Conservation (phyloP, 92 coral and sea anemone species). For the Actinernus sp. region DNA sequence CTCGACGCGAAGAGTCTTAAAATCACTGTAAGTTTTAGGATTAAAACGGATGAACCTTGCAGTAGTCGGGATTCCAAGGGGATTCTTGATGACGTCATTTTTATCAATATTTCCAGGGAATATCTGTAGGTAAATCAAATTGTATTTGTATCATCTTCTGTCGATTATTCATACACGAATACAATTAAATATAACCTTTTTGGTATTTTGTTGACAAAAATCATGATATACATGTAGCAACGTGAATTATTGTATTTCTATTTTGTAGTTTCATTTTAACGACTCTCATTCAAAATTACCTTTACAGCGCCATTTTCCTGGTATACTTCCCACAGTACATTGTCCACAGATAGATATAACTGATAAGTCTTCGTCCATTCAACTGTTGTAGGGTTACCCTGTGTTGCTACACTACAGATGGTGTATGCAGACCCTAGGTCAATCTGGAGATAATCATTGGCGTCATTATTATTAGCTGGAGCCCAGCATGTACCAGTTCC, state of each 20-base stretch:
- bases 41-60: slow-evolving; percentile 24
- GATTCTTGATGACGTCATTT: slow-evolving; percentile 6
- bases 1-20: slow-evolving; percentile 38
- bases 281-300: no score
- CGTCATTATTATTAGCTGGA: not conserved
- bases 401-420: not conserved
- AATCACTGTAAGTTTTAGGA: slow-evolving; percentile 8
- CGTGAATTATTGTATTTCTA: no score
- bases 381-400: not conserved
- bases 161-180: no score
- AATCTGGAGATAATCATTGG: not conserved
- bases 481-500: not conserved
- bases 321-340: not conserved
- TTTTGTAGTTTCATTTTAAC: no score
- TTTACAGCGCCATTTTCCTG: not conserved
- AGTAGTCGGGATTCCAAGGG: not conserved
- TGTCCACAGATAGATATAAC: not conserved
- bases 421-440: not conserved
- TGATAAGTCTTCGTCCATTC: not conserved
- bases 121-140: slow-evolving; percentile 6
- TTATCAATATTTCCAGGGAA: slow-evolving; percentile 32
- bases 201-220: no score
- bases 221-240: no score
- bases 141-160: no score
- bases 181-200: no score